Evolutionary conservation across 2,797 vertebrate genomes (phyloP).

Genomic region (Syngnathus acus): DNA sequence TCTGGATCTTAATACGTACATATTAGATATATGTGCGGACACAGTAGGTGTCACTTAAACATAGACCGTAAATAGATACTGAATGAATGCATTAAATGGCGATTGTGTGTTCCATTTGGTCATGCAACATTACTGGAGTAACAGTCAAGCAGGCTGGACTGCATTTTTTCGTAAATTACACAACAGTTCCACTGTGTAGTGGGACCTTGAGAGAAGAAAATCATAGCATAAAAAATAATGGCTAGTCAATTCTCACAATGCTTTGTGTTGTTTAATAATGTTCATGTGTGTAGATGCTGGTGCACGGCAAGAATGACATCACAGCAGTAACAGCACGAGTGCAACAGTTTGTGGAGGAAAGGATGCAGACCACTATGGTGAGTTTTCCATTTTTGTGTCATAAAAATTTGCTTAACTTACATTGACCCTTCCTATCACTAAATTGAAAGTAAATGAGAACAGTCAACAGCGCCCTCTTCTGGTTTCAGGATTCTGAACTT

Average conservation of each 20-base stretch:
- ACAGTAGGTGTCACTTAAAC: too few relatives aligned
- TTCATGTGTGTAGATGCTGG: slow-evolving; percentile 54
- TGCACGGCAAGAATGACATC: slow-evolving; percentile 54
- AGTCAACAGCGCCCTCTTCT: not conserved
- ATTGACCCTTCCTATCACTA: not conserved
- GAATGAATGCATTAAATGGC: too few relatives aligned
- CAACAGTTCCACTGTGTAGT: not conserved
- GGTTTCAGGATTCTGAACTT: not conserved
- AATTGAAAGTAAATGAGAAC: not conserved
- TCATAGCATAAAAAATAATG: not conserved
- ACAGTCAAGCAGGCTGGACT: not conserved
- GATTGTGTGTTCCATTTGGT: too few relatives aligned
- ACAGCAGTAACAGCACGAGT: slow-evolving; percentile 45
- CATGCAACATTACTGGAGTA: not conserved
- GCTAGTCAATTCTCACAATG: not conserved
- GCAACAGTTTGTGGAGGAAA: slow-evolving; percentile 80
- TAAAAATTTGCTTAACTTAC: not conserved
- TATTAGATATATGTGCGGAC: too few relatives aligned
- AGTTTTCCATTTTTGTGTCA: not conserved
- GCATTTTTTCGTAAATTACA: not conserved
- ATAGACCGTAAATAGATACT: too few relatives aligned
- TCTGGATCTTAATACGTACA: too few relatives aligned
- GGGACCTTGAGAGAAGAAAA: not conserved
- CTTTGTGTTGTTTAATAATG: not conserved
- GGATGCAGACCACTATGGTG: slow-evolving; percentile 89